Conservation (phyloP, 1,140 invertebrate species). For the Uloborus diversus region DNA sequence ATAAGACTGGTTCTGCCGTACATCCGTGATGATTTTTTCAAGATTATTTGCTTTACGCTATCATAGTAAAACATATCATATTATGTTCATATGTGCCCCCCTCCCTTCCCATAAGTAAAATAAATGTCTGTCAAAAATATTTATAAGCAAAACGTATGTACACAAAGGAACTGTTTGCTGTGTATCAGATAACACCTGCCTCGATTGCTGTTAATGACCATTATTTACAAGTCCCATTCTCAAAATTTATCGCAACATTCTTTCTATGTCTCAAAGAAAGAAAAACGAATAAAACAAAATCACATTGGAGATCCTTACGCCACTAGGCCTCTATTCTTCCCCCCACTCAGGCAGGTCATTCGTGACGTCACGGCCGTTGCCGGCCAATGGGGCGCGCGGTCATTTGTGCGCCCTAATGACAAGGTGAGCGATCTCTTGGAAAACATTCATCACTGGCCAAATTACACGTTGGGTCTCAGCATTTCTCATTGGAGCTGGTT, state of each 20-base stretch:
- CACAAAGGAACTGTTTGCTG: conserved; percentile 33
- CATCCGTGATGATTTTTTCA: too few species aligned
- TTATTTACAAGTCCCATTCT: conserved; percentile 27
- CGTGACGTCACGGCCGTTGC: conserved; percentile 34
- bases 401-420: conserved; percentile 53
- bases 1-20: too few species aligned
- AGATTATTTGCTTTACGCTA: too few species aligned
- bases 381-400: conserved; percentile 44
- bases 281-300: too few species aligned
- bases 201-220: conserved; percentile 35
- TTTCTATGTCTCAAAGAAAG: too few species aligned
- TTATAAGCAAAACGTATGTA: not conserved
- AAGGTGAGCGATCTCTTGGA: conserved; percentile 47
- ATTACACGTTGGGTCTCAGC: conserved; percentile 47
- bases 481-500: conserved; percentile 41
- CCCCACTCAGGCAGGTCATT: conserved; percentile 48
- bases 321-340: conserved; percentile 4
- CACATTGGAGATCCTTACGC: not conserved
- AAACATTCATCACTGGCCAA: conserved; percentile 44
- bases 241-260: conserved; percentile 18
- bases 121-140: too few species aligned
- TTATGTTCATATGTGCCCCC: too few species aligned
- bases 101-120: too few species aligned
- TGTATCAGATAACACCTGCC: conserved; percentile 1
- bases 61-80: too few species aligned